Evolutionary conservation across 2,797 vertebrate species (phyloP).

Genomic region (Poliocrania exsul): DNA sequence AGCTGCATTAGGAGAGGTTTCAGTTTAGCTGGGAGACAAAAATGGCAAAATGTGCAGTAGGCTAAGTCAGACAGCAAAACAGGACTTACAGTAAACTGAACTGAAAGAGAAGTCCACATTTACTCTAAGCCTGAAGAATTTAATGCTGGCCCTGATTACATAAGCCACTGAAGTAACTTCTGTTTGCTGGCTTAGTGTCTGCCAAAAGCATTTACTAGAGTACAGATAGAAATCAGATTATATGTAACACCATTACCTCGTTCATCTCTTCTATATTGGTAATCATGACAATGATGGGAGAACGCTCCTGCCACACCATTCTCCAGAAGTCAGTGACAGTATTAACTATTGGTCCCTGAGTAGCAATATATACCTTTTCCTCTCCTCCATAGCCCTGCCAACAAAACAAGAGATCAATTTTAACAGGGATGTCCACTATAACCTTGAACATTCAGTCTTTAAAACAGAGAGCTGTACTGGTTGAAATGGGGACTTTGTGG

Average conservation of each 20-base stretch:
- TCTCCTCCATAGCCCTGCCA: slow-evolving; percentile 91
- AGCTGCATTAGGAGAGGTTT: background rate
- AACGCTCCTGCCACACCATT: slow-evolving; percentile 97
- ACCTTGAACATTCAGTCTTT: background rate
- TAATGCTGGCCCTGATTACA: background rate
- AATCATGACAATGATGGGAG: slow-evolving; percentile 97
- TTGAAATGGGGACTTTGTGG: background rate
- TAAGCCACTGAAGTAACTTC: background rate
- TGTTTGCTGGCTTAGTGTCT: background rate
- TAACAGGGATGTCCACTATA: background rate
- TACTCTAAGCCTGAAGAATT: background rate
- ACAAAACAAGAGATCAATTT: slow-evolving; percentile 46
- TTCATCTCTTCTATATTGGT: slow-evolving; percentile 99
- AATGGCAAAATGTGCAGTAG: background rate
- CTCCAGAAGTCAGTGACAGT: slow-evolving; percentile 98
- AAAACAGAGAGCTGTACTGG: background rate
- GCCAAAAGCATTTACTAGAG: background rate
- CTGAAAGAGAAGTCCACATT: background rate
- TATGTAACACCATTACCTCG: slow-evolving; percentile 82
- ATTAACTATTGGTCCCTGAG: slow-evolving; percentile 97
- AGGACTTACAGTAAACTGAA: background rate
- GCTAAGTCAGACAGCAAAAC: background rate
- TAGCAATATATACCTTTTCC: slow-evolving; percentile 94
- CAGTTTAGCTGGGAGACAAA: background rate
- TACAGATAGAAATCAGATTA: background rate